A percentile compares a stretch with the other conserved stretches of the same genome.
These are phyloP conservation scores for Aricia artaxerxes DNA, from an alignment of 2,888 invertebrate genomes.

Conservation along the genomic window DNA sequence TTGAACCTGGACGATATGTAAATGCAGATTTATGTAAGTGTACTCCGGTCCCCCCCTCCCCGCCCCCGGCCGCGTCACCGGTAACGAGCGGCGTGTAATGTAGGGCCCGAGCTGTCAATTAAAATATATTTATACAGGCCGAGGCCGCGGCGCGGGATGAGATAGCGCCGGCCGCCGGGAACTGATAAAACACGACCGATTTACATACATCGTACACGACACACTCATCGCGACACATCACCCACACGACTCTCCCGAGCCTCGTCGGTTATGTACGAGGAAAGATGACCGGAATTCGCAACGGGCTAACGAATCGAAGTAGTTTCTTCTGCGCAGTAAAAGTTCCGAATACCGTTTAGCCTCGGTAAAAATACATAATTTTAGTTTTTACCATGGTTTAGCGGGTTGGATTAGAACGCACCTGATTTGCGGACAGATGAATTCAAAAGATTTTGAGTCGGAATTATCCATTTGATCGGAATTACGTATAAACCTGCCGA, in stretches of 20 bases:
- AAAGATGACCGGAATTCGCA: neutral
- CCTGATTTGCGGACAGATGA: too few relatives aligned
- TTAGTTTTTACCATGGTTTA: too few relatives aligned
- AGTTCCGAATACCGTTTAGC: neutral
- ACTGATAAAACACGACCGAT: conserved; percentile 17
- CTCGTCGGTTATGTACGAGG: neutral
- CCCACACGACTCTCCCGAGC: neutral
- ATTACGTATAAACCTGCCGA: neutral
- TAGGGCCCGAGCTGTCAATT: conserved; percentile 44
- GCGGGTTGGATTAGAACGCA: too few relatives aligned
- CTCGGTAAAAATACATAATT: too few relatives aligned
- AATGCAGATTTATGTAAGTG: neutral
- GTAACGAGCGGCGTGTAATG: neutral
- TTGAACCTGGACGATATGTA: neutral
- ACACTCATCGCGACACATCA: conserved; percentile 2
- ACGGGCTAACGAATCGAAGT: neutral
- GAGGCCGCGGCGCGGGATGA: conserved; percentile 23
- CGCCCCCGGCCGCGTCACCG: neutral
- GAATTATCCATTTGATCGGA: too few relatives aligned
- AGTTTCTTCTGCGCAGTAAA: neutral
- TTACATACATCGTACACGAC: conserved; percentile 10
- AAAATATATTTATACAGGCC: conserved; percentile 43
- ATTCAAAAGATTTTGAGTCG: too few relatives aligned
- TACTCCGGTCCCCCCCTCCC: neutral
- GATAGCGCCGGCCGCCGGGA: conserved; percentile 23